Evolutionary conservation across 2,113 vertebrate genomes (phyloP).

Genomic region (Coracopsis vasa): DNA sequence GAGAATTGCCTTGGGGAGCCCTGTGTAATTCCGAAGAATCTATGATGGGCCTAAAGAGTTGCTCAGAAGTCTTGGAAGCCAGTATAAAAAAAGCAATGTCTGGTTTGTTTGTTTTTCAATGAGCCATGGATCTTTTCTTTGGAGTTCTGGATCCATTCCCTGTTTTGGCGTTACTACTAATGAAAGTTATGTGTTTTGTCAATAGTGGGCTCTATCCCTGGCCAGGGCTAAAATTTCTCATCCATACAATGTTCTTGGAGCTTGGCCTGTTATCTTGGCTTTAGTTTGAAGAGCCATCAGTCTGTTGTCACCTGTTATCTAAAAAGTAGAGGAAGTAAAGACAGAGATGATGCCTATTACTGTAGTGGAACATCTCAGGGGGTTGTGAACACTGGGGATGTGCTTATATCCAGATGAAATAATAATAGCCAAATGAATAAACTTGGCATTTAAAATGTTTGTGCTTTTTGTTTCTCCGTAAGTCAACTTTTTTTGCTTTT

Average conservation of each 20-base stretch:
- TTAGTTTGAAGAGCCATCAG: background rate
- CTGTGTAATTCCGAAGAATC: background rate
- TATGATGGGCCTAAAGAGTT: background rate
- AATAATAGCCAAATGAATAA: background rate
- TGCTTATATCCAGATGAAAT: background rate
- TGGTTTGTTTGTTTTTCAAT: background rate
- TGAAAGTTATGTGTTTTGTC: background rate
- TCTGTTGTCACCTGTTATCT: background rate
- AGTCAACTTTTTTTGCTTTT: background rate
- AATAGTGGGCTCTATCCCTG: background rate
- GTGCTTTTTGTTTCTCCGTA: background rate
- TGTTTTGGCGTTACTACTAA: background rate
- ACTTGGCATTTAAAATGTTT: background rate
- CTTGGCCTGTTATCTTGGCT: background rate
- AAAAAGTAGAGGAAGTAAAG: background rate
- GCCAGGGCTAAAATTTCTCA: background rate
- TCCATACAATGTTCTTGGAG: background rate
- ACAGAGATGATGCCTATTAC: background rate
- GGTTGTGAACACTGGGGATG: background rate
- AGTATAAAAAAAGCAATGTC: background rate
- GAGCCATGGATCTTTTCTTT: background rate
- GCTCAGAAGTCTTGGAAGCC: background rate
- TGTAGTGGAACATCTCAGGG: background rate
- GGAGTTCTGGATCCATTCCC: background rate
- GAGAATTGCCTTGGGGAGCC: background rate